A percentile compares a stretch with the other conserved stretches of the same genome.
Evolutionary conservation across 35 echinoderm and acorn worm species (phyloP).

Genomic region (Anneissia japonica): DNA sequence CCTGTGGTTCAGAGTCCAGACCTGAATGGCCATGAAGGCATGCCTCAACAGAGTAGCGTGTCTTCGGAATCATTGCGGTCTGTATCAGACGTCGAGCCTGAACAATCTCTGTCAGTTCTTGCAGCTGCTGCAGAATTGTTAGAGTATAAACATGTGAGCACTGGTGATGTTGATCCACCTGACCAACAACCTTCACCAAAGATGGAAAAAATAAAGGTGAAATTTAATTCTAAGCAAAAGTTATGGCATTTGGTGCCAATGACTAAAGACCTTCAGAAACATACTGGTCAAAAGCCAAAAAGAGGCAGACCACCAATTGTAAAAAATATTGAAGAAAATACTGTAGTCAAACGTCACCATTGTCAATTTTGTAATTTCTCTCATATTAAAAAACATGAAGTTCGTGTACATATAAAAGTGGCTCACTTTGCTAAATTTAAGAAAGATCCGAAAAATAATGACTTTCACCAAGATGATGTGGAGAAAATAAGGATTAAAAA

Average conservation of each 20-base stretch:
- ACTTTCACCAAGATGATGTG: background rate
- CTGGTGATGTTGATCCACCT: background rate
- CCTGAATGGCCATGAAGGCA: background rate
- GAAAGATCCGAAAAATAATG: constrained; percentile 25
- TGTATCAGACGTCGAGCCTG: background rate
- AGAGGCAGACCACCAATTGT: background rate
- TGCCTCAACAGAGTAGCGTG: background rate
- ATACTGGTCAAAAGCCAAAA: background rate
- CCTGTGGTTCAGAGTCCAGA: too few relatives aligned
- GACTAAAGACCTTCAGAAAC: background rate
- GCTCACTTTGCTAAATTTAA: constrained; percentile 50
- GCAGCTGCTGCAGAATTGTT: background rate
- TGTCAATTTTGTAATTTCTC: constrained; percentile 51
- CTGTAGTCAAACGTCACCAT: background rate
- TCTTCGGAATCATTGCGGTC: background rate
- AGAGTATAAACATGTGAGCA: background rate
- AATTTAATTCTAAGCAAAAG: background rate
- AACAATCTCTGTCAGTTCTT: background rate
- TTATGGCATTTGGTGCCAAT: background rate
- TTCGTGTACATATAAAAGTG: constrained; percentile 37
- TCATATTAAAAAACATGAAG: constrained; percentile 16
- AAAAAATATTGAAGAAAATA: background rate
- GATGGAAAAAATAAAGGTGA: background rate
- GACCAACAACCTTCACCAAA: background rate
- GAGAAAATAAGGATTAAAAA: background rate